These are phyloP conservation scores for Andrena fulva DNA, from an alignment of 2,888 invertebrate species.

Conservation along the genomic window DNA sequence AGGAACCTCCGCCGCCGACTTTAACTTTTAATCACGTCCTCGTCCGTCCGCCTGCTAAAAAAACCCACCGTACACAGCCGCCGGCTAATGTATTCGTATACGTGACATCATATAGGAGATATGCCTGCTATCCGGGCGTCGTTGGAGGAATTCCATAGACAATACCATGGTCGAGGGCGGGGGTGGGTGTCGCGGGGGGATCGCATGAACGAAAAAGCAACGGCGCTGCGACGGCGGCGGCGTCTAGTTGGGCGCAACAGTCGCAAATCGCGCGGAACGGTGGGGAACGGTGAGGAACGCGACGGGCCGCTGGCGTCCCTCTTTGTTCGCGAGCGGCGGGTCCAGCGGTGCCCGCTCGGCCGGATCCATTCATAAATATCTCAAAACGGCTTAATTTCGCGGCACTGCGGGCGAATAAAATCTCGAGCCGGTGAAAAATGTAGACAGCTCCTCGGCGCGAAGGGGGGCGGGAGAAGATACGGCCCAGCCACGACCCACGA, in stretches of 20 bases:
- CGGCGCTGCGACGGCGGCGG: conserved; percentile 39
- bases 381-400: conserved; percentile 85
- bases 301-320: conserved; percentile 50
- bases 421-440: conserved; percentile 82
- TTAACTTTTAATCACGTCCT: conserved; percentile 57
- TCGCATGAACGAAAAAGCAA: conserved; percentile 48
- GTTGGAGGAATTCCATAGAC: conserved; percentile 57
- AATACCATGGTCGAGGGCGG: conserved; percentile 45
- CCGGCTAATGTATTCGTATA: conserved; percentile 52
- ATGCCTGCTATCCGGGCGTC: conserved; percentile 39
- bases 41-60: conserved; percentile 49
- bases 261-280: conserved; percentile 72
- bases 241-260: conserved; percentile 72
- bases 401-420: conserved; percentile 81
- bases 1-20: neutral
- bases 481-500: conserved; percentile 78
- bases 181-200: neutral
- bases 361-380: conserved; percentile 84
- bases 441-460: conserved; percentile 75
- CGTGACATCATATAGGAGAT: conserved; percentile 58
- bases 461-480: conserved; percentile 70
- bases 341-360: conserved; percentile 61
- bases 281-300: conserved; percentile 25
- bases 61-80: conserved; percentile 40
- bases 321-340: conserved; percentile 74